Conservation (phyloP, 2,797 vertebrate genomes). For the Xiphorhynchus erythropygius region DNA sequence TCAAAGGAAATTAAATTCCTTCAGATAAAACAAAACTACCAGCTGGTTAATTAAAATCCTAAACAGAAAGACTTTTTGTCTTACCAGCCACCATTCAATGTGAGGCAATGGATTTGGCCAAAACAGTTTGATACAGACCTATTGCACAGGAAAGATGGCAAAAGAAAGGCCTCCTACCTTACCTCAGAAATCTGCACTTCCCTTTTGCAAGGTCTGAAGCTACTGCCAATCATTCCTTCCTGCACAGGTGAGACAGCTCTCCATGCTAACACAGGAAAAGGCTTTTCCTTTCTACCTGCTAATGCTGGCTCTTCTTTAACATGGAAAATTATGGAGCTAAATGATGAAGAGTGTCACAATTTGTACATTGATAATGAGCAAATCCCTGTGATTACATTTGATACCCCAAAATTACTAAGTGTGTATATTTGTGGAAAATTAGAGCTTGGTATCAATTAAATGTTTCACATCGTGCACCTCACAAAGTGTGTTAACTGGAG, state of each 20-base stretch:
- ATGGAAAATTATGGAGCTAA: not conserved
- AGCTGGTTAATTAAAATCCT: conserved; percentile 20
- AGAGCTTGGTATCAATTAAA: not conserved
- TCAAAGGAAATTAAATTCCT: not conserved
- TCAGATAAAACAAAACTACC: not conserved
- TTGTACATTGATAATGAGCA: not conserved
- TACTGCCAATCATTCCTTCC: not conserved
- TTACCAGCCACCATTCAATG: not conserved
- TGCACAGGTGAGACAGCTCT: not conserved
- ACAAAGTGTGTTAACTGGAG: not conserved
- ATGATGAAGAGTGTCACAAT: not conserved
- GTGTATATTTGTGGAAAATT: not conserved
- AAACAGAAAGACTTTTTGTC: not conserved
- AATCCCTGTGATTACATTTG: not conserved
- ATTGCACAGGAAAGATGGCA: not conserved
- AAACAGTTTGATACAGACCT: not conserved
- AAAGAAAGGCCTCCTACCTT: not conserved
- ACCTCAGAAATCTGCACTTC: not conserved
- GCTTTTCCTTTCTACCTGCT: not conserved
- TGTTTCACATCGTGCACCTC: not conserved
- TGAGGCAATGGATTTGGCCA: not conserved
- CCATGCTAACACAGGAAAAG: not conserved
- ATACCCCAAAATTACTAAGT: not conserved
- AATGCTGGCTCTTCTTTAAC: not conserved
- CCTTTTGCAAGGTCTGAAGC: not conserved